Conservation (phyloP, 2,888 invertebrate genomes). For the Drosophila monieri region DNA sequence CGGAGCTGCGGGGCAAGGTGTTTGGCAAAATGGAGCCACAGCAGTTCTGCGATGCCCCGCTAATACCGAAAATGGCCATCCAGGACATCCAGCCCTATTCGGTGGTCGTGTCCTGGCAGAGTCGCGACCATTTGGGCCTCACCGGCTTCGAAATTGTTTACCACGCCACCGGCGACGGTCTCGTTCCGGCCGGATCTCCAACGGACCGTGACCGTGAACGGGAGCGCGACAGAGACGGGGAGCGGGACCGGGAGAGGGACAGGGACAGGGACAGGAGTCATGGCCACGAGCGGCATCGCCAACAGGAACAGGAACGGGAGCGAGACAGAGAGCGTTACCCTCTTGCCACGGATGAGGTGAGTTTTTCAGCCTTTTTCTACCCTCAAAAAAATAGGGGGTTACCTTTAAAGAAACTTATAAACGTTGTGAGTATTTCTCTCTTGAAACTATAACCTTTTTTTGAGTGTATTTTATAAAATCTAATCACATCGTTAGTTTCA, state of each 20-base stretch:
- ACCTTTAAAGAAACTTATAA: too few species aligned
- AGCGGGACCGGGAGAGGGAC: slow-evolving; percentile 10
- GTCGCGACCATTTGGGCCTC: slow-evolving; percentile 92
- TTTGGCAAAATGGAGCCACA: slow-evolving; percentile 91
- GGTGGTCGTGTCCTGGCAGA: slow-evolving; percentile 94
- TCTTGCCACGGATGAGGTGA: slow-evolving; percentile 67
- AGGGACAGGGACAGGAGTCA: slow-evolving; percentile 9
- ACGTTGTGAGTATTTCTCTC: too few species aligned
- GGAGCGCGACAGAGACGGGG: slow-evolving; percentile 17
- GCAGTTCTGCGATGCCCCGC: slow-evolving; percentile 93
- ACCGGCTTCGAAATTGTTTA: slow-evolving; percentile 94
- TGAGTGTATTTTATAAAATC: background rate
- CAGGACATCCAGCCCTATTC: slow-evolving; percentile 95
- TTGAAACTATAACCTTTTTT: too few species aligned
- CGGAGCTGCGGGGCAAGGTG: slow-evolving; percentile 89
- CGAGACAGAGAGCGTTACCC: slow-evolving; percentile 26
- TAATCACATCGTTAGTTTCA: slow-evolving; percentile 28
- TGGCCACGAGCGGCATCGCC: slow-evolving; percentile 3
- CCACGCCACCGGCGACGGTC: slow-evolving; percentile 87
- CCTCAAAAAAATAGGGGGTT: background rate
- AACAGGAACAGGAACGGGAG: slow-evolving; percentile 13
- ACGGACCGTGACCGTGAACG: slow-evolving; percentile 38
- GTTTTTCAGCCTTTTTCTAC: slow-evolving; percentile 20
- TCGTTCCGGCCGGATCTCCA: slow-evolving; percentile 50
- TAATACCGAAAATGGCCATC: slow-evolving; percentile 92